phyloP scores from a whole-genome alignment of 1,140 invertebrate species.

The Pseudomyrmex flavicornis region DNA sequence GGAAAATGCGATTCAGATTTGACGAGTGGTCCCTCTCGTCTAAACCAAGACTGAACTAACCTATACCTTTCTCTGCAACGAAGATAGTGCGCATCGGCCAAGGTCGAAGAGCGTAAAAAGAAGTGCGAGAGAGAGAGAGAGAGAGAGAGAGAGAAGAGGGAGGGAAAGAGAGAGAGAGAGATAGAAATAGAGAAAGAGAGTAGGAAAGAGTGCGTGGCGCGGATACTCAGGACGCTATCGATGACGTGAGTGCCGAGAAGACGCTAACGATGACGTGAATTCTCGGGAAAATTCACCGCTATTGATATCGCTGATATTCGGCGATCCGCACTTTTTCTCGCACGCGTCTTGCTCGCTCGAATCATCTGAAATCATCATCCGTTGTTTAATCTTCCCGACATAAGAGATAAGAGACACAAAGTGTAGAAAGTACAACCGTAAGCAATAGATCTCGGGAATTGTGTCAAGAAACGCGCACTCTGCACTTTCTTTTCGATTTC shows the following conservation, averaged over 20 bases:
- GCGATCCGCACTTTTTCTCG: neutral
- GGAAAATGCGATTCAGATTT: neutral
- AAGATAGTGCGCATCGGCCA: conserved; percentile 31
- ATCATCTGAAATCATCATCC: too few relatives aligned
- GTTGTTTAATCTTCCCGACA: too few relatives aligned
- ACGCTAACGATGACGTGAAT: conserved; percentile 45
- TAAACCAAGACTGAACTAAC: conserved; percentile 28
- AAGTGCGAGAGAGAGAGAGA: neutral
- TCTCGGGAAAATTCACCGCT: conserved; percentile 29
- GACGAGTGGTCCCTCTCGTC: neutral
- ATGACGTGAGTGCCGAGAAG: conserved; percentile 44
- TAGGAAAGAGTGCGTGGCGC: conserved; percentile 33
- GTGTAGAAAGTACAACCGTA: neutral
- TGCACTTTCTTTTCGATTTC: neutral
- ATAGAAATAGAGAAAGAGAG: neutral
- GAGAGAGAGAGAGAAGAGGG: neutral
- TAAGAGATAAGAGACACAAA: neutral
- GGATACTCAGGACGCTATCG: conserved; percentile 43
- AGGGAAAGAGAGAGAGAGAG: neutral
- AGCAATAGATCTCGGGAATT: neutral
- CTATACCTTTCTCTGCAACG: conserved; percentile 27
- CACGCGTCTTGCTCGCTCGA: neutral
- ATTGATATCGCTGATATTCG: conserved; percentile 7
- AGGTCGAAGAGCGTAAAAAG: conserved; percentile 22
- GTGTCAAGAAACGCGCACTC: neutral